phyloP scores from a whole-genome alignment of 2,113 vertebrate genomes.

The Tragelaphus imberbis region DNA sequence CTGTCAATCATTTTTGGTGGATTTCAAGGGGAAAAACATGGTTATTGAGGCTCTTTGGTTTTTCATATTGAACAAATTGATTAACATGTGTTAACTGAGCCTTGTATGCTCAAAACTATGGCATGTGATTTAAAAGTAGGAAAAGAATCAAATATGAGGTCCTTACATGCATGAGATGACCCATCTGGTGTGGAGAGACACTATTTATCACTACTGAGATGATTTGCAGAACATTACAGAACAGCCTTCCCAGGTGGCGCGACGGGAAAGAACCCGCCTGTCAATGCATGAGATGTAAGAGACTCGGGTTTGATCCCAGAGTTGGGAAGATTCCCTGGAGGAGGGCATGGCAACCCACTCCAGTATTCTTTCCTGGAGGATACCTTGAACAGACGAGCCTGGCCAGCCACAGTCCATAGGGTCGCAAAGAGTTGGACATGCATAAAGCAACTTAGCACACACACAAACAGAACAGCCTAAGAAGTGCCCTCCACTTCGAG shows the following conservation, averaged over 20 bases:
- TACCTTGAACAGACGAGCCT: background rate
- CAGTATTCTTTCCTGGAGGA: background rate
- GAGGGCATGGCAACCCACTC: background rate
- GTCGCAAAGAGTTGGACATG: background rate
- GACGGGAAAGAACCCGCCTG: background rate
- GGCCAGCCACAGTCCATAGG: background rate
- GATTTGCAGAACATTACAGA: background rate
- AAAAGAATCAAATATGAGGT: background rate
- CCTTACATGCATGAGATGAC: background rate
- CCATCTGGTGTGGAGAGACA: background rate
- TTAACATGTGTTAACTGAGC: background rate
- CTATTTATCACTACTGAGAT: background rate
- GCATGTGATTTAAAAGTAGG: background rate
- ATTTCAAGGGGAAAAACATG: background rate
- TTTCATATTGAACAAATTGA: background rate
- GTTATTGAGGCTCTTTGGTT: background rate
- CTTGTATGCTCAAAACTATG: background rate
- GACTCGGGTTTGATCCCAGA: background rate
- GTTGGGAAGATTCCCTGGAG: background rate
- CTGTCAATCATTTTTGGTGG: background rate
- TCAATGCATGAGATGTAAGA: background rate
- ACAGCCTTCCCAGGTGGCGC: fast-evolving
- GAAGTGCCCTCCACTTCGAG: background rate
- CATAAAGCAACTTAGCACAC: background rate
- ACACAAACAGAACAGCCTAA: background rate